phyloP scores from a whole-genome alignment of 2,797 vertebrate species.

The Molossus molossus region DNA sequence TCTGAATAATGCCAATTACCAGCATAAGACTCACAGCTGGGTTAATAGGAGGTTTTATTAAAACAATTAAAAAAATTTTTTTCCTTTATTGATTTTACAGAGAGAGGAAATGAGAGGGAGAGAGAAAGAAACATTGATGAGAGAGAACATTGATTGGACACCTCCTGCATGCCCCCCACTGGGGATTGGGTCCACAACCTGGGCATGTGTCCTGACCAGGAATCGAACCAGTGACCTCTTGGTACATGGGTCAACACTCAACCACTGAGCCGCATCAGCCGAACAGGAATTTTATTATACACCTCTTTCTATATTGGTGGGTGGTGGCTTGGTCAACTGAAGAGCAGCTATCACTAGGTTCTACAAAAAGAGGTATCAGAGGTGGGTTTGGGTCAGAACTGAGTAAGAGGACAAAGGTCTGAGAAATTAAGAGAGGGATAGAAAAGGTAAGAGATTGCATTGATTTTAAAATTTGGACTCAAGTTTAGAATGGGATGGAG shows the following conservation, averaged over 20 bases:
- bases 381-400: neutral
- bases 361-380: constrained; percentile 9
- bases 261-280: no score
- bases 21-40: neutral
- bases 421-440: neutral
- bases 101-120: no score
- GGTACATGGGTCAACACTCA: no score
- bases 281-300: neutral
- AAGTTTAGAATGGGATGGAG: neutral
- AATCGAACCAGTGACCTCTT: no score
- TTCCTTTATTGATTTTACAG: no score
- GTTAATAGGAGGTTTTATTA: neutral
- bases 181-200: no score
- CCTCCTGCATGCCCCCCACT: no score
- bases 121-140: no score
- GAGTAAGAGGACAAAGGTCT: neutral
- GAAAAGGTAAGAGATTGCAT: neutral
- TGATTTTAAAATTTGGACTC: neutral
- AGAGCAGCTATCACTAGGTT: neutral
- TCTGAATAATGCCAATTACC: constrained; percentile 53
- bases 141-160: no score
- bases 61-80: no score
- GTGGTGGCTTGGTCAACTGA: neutral
- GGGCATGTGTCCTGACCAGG: no score
- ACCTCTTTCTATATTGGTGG: neutral